Percentiles rank a stretch among this genome's conserved stretches.
Conservation (phyloP, 2,888 invertebrate genomes). For the Steromphala cineraria region DNA sequence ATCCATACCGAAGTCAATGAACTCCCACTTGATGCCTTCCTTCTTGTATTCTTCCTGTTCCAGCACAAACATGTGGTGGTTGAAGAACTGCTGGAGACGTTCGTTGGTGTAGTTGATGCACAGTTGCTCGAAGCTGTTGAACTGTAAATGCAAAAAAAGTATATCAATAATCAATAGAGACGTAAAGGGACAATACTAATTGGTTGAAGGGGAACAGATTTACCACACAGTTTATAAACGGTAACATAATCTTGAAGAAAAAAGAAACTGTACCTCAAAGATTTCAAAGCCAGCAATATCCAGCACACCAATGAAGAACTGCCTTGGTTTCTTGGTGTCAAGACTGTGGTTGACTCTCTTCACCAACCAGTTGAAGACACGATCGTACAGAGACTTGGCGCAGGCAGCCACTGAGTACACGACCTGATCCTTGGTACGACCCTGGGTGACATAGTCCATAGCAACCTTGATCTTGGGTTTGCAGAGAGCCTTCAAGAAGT, state of each 20-base stretch:
- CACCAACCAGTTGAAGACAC: constrained; percentile 87
- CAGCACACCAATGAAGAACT: constrained; percentile 99
- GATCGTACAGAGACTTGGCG: constrained; percentile 76
- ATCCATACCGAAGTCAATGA: constrained; percentile 96
- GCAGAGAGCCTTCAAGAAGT: constrained; percentile 85
- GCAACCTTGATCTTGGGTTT: constrained; percentile 97
- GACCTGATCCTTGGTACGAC: constrained; percentile 90
- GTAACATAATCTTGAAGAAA: background rate
- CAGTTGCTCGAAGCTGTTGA: constrained; percentile 97
- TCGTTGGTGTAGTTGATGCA: constrained; percentile 99
- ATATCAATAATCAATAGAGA: too few relatives aligned
- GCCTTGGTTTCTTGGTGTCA: constrained; percentile 98
- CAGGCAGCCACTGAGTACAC: constrained; percentile 75
- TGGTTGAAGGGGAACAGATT: too few relatives aligned
- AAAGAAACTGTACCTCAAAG: constrained; percentile 84
- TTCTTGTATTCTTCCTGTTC: constrained; percentile 97
- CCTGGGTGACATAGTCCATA: constrained; percentile 99
- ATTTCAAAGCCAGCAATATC: constrained; percentile 99
- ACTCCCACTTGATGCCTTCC: constrained; percentile 95
- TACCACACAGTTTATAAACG: background rate
- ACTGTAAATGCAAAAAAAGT: constrained; percentile 79
- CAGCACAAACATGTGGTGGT: constrained; percentile 97
- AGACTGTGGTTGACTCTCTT: constrained; percentile 99
- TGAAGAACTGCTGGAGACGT: constrained; percentile 98
- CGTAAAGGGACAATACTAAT: too few relatives aligned